phyloP scores from a whole-genome alignment of 2,113 vertebrate species.

The Coracopsis vasa region DNA sequence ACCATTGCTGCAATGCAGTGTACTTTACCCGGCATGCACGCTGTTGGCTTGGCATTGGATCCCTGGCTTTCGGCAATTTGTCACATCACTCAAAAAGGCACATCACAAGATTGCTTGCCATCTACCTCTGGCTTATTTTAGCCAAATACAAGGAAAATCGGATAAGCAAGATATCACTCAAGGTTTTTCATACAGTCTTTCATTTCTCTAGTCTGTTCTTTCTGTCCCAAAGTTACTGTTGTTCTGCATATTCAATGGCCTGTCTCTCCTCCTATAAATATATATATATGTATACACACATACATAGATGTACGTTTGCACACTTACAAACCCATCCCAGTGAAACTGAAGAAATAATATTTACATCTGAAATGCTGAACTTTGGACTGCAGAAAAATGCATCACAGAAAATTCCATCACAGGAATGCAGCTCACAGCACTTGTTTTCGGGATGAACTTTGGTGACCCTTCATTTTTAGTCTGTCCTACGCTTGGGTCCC shows the following conservation, averaged over 20 bases:
- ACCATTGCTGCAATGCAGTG: rapidly evolving
- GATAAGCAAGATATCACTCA: background rate
- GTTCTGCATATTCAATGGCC: background rate
- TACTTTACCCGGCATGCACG: rapidly evolving
- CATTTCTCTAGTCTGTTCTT: background rate
- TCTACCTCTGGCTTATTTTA: background rate
- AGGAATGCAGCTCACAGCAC: background rate
- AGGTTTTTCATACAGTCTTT: background rate
- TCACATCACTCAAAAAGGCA: background rate
- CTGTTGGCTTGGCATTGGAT: background rate
- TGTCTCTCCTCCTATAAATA: background rate
- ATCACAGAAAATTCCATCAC: no score
- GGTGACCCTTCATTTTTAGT: background rate
- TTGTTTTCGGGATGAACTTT: background rate
- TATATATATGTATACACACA: no score
- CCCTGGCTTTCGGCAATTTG: background rate
- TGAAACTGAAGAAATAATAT: background rate
- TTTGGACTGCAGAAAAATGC: background rate
- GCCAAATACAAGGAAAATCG: background rate
- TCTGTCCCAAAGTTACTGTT: background rate
- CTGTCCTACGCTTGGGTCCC: background rate
- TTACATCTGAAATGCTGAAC: background rate
- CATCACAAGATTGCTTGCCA: background rate
- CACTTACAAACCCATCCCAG: background rate
- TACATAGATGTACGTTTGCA: background rate